phyloP scores from a whole-genome alignment of 2,797 vertebrate genomes.

The Caiman crocodilus region DNA sequence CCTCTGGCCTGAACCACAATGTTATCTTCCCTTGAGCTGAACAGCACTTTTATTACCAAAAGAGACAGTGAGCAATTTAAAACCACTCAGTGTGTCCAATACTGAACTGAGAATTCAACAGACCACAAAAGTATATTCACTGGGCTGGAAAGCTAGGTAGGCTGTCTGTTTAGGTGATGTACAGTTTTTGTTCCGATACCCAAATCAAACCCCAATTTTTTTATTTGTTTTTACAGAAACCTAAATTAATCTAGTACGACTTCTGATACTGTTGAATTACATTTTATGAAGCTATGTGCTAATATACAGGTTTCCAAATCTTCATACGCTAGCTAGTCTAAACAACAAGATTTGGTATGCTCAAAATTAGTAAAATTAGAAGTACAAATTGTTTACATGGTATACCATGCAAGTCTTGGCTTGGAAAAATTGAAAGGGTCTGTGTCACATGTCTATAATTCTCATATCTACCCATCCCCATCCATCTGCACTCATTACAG shows the following conservation, averaged over 20 bases:
- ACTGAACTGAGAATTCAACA: background rate
- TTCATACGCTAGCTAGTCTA: background rate
- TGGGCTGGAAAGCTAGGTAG: background rate
- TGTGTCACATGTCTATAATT: no score
- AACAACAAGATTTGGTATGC: background rate
- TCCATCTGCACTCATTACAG: background rate
- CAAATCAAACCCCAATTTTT: background rate
- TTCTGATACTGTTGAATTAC: constrained; percentile 5
- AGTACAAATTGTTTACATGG: background rate
- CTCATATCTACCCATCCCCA: no score
- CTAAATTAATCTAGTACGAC: background rate
- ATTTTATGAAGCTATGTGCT: background rate
- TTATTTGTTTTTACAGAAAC: no score
- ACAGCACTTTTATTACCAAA: background rate
- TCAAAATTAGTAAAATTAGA: background rate
- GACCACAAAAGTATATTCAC: background rate
- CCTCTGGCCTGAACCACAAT: background rate
- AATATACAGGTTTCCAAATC: background rate
- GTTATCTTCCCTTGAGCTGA: background rate
- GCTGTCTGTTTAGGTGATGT: background rate
- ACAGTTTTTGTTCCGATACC: background rate
- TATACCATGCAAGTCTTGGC: background rate
- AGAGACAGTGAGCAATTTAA: background rate
- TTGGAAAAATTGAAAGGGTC: background rate
- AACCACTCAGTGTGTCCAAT: background rate